These are phyloP conservation scores for Zootermopsis nevadensis DNA, from an alignment of 2,888 invertebrate genomes.

Conservation along the genomic window DNA sequence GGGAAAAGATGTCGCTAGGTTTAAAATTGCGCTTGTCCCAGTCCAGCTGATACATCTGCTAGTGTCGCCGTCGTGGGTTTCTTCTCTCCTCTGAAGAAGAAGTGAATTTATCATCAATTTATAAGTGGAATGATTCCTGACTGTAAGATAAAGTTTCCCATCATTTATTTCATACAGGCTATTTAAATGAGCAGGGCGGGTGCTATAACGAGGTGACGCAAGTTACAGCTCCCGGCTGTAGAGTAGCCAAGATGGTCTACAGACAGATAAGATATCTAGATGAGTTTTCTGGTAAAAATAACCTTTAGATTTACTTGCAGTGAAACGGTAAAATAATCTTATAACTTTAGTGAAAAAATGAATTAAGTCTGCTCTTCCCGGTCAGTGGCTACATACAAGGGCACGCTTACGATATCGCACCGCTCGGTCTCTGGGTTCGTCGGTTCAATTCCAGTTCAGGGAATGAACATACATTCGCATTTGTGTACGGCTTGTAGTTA, in stretches of 20 bases:
- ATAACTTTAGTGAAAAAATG: neutral
- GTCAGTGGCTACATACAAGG: too few species aligned
- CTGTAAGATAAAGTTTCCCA: neutral
- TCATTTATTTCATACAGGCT: neutral
- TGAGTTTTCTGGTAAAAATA: neutral
- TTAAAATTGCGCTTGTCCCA: too few species aligned
- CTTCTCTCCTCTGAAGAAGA: neutral
- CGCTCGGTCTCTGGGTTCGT: too few species aligned
- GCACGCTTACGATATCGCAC: too few species aligned
- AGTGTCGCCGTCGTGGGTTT: too few species aligned
- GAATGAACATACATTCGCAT: too few species aligned
- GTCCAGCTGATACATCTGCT: neutral
- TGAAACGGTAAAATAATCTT: neutral
- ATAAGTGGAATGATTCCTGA: neutral
- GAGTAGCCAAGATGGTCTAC: neutral
- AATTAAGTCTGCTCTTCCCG: neutral
- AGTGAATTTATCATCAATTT: neutral
- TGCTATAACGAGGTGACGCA: constrained; percentile 25
- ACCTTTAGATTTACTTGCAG: neutral
- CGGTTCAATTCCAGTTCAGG: too few species aligned
- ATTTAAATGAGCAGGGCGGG: neutral
- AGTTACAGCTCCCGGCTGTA: constrained; percentile 30
- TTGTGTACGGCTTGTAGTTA: too few species aligned
- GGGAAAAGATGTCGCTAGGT: too few species aligned
- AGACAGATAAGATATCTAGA: neutral